A percentile compares a stretch with the other conserved stretches of the same genome.
phyloP scores from a whole-genome alignment of 2,888 invertebrate species.

The Plebejus argus region DNA sequence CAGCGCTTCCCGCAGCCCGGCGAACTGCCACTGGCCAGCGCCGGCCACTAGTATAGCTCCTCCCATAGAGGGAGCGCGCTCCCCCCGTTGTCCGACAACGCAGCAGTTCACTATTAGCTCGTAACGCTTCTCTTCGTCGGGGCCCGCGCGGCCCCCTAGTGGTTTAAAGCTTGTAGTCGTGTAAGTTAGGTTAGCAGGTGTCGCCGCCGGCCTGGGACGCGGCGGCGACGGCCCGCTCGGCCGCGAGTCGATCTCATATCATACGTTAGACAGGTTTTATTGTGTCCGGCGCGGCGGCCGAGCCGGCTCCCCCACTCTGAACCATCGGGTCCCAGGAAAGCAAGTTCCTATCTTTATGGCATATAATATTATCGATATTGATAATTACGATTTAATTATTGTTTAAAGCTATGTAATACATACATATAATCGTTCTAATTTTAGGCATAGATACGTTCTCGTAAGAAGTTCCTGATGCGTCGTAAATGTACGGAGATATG shows the following conservation, averaged over 20 bases:
- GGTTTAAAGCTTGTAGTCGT: constrained; percentile 79
- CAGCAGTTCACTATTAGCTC: constrained; percentile 81
- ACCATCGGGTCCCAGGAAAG: constrained; percentile 81
- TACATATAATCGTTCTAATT: constrained; percentile 82
- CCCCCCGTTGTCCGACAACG: constrained; percentile 80
- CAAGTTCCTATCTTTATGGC: constrained; percentile 83
- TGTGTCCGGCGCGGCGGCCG: constrained; percentile 77
- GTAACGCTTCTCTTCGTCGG: constrained; percentile 80
- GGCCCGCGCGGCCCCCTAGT: constrained; percentile 71
- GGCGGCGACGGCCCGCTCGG: constrained; percentile 68
- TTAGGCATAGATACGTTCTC: constrained; percentile 81
- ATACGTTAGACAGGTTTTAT: constrained; percentile 81
- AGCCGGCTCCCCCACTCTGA: constrained; percentile 65
- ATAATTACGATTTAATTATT: constrained; percentile 82
- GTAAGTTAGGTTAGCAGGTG: constrained; percentile 73
- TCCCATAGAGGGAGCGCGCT: constrained; percentile 77
- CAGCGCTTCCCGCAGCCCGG: constrained; percentile 81
- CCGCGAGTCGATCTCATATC: constrained; percentile 75
- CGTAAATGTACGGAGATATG: constrained; percentile 79
- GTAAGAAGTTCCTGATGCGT: constrained; percentile 82
- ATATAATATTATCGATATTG: constrained; percentile 83
- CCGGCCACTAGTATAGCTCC: constrained; percentile 81
- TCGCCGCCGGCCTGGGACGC: constrained; percentile 78
- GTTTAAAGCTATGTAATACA: constrained; percentile 83
- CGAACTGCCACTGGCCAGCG: constrained; percentile 82